A percentile compares a stretch with the other conserved stretches of the same genome.
Evolutionary conservation across 1,140 invertebrate species (phyloP).

Genomic region (Nasonia longicornis): DNA sequence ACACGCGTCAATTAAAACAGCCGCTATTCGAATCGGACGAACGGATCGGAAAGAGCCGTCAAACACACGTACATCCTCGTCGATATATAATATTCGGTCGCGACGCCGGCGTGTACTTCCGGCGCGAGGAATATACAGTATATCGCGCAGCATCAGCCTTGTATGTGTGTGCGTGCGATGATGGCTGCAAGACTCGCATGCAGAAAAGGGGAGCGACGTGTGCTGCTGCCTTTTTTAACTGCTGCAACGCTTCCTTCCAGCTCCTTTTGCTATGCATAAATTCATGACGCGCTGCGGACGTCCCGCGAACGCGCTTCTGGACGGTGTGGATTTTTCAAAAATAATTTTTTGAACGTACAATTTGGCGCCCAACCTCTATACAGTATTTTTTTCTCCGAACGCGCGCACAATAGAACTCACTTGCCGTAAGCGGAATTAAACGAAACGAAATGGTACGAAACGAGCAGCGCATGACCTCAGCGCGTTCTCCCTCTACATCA

Average conservation of each 20-base stretch:
- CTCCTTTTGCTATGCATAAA: constrained; percentile 14
- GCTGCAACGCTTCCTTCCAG: neutral
- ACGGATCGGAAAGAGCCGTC: too few species aligned
- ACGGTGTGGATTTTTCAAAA: too few species aligned
- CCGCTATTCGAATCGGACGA: too few species aligned
- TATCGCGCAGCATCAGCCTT: too few species aligned
- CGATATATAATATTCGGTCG: neutral
- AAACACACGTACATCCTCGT: too few species aligned
- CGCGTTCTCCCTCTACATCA: neutral
- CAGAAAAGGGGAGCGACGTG: constrained; percentile 41
- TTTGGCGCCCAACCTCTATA: neutral
- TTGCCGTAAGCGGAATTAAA: neutral
- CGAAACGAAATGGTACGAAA: neutral
- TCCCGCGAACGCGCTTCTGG: too few species aligned
- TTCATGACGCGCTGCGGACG: neutral
- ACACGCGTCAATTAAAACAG: too few species aligned
- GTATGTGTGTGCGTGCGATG: neutral
- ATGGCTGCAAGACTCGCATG: constrained; percentile 39
- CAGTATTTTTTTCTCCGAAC: neutral
- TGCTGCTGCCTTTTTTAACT: constrained; percentile 18
- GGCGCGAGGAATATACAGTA: neutral
- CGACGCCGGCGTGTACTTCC: neutral
- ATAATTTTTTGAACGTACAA: too few species aligned
- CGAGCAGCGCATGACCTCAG: neutral
- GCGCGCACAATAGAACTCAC: neutral